Evolutionary conservation across 2,797 vertebrate genomes (phyloP).

Genomic region (Microchirus variegatus): DNA sequence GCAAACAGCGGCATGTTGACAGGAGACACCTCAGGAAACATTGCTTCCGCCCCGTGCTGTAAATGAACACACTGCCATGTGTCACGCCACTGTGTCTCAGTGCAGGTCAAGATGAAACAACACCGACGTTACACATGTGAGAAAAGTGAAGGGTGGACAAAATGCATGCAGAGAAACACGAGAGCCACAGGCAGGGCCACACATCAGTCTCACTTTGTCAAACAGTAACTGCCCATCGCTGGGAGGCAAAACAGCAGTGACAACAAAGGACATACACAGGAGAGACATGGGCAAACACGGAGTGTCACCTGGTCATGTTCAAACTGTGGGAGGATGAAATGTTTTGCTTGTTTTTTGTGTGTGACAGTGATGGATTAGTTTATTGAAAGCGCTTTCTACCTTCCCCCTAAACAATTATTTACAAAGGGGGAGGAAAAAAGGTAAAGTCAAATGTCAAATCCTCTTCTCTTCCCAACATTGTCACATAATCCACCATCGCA

Average conservation of each 20-base stretch:
- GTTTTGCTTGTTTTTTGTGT: neutral
- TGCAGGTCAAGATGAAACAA: slow-evolving; percentile 27
- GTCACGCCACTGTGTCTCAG: slow-evolving; percentile 16
- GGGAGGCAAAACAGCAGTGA: slow-evolving; percentile 3
- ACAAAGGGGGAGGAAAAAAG: neutral
- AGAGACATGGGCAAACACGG: neutral
- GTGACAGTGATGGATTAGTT: slow-evolving; percentile 39
- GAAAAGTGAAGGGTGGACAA: neutral
- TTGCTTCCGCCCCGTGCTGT: no score
- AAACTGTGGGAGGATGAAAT: slow-evolving; percentile 10
- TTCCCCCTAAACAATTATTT: neutral
- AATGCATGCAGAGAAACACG: slow-evolving; percentile 6
- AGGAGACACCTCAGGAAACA: slow-evolving; percentile 12
- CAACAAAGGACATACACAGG: neutral
- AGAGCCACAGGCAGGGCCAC: slow-evolving; percentile 13
- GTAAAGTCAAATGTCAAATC: no score
- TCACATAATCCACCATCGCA: no score
- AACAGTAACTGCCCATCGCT: slow-evolving; percentile 17
- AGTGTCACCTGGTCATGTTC: neutral
- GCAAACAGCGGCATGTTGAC: slow-evolving; percentile 49
- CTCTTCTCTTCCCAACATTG: no score
- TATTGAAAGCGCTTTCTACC: slow-evolving; percentile 11
- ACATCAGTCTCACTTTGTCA: slow-evolving; percentile 26
- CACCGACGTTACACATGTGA: slow-evolving; percentile 14
- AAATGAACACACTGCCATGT: slow-evolving; percentile 27